Conservation (phyloP, 1,140 invertebrate species). For the Heliconius congener region DNA sequence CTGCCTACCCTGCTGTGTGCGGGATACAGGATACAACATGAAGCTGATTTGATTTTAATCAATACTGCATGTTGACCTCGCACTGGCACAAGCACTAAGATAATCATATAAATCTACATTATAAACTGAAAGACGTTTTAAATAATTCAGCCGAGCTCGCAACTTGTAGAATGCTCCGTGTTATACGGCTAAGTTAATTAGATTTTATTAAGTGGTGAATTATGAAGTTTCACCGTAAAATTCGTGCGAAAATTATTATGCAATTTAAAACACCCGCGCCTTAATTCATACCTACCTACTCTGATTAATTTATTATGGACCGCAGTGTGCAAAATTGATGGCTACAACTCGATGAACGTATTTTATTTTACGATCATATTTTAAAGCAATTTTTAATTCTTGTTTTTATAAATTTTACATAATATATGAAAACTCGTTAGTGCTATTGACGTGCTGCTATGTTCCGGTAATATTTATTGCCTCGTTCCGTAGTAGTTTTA, state of each 20-base stretch:
- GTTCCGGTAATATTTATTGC: conserved; percentile 37
- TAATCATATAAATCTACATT: not conserved
- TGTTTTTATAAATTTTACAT: conserved; percentile 29
- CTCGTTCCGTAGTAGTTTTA: conserved; percentile 22
- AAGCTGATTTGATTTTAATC: not conserved
- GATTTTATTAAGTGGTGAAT: conserved; percentile 29
- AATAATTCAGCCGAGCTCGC: not conserved
- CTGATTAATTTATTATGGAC: conserved; percentile 41
- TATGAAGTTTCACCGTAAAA: conserved; percentile 24
- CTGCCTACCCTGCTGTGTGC: no score
- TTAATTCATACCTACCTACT: conserved; percentile 37
- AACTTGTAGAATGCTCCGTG: conserved; percentile 15
- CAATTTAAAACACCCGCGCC: conserved; percentile 40
- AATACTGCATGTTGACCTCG: not conserved
- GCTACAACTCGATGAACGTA: conserved; percentile 33
- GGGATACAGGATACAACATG: no score
- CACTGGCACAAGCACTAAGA: not conserved
- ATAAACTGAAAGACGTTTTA: conserved; percentile 6
- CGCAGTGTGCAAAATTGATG: conserved; percentile 40
- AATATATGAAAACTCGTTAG: conserved; percentile 36
- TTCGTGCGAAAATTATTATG: conserved; percentile 36
- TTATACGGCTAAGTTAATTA: conserved; percentile 16
- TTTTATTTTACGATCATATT: conserved; percentile 37
- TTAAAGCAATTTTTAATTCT: conserved; percentile 21
- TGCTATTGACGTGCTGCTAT: conserved; percentile 33